These are phyloP conservation scores for Melanotaenia duboulayi DNA, from an alignment of 2,113 vertebrate genomes.

Conservation along the genomic window DNA sequence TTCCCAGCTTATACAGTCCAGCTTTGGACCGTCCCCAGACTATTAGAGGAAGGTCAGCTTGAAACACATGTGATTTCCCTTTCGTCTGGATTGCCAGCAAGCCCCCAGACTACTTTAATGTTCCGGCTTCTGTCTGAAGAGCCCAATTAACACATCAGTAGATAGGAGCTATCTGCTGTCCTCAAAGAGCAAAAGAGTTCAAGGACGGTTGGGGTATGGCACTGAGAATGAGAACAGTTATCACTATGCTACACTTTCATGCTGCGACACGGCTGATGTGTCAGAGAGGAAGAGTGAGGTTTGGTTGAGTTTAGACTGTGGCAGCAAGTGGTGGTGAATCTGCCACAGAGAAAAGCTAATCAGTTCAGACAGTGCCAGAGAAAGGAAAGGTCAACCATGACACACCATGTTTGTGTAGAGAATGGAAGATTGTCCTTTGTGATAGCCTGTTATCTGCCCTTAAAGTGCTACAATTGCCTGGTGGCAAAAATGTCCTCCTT, in stretches of 20 bases:
- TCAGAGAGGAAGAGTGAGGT: constrained; percentile 35
- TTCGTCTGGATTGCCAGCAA: constrained; percentile 48
- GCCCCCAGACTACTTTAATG: constrained; percentile 62
- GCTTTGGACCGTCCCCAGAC: constrained; percentile 43
- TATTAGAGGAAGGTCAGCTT: constrained; percentile 71
- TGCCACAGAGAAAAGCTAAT: constrained; percentile 58
- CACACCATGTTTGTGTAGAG: constrained; percentile 43
- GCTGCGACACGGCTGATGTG: constrained; percentile 29
- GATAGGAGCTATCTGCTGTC: constrained; percentile 64
- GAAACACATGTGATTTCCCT: constrained; percentile 63
- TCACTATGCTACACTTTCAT: neutral
- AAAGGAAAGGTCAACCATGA: constrained; percentile 73
- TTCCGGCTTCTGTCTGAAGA: constrained; percentile 56
- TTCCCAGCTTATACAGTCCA: constrained; percentile 36
- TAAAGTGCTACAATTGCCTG: constrained; percentile 44
- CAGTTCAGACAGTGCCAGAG: constrained; percentile 61
- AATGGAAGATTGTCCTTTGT: constrained; percentile 52
- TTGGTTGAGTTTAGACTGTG: constrained; percentile 32
- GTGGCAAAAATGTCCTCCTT: constrained; percentile 34
- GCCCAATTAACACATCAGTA: constrained; percentile 74
- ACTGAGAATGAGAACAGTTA: constrained; percentile 37
- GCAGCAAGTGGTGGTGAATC: constrained; percentile 43
- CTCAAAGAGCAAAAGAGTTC: constrained; percentile 58
- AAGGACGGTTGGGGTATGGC: constrained; percentile 40
- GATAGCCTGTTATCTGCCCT: constrained; percentile 43